A percentile compares a stretch with the other conserved stretches of the same genome.
phyloP scores from a whole-genome alignment of 2,888 invertebrate genomes.

The Lasioglossum pauxillum region DNA sequence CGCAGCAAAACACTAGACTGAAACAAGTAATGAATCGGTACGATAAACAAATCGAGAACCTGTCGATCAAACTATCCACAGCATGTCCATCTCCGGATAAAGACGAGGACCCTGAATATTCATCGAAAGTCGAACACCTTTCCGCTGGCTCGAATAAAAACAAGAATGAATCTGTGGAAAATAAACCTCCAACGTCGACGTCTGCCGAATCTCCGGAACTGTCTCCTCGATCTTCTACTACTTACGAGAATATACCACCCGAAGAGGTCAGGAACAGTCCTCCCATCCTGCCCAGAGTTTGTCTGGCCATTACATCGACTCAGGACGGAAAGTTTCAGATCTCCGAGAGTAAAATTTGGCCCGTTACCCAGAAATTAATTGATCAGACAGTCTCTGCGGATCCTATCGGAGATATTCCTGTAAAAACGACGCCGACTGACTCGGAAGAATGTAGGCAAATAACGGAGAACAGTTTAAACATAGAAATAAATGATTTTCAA shows the following conservation, averaged over 20 bases:
- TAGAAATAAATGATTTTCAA: background rate
- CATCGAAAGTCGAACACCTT: background rate
- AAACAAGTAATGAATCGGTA: conserved; percentile 74
- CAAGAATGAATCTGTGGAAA: background rate
- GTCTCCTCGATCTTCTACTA: conserved; percentile 68
- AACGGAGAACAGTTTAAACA: background rate
- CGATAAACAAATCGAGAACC: conserved; percentile 76
- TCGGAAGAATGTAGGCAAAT: background rate
- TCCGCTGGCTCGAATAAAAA: background rate
- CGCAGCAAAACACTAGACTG: conserved; percentile 59
- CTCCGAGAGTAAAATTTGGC: conserved; percentile 29
- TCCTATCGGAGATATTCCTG: background rate
- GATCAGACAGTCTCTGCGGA: background rate
- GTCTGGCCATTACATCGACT: conserved; percentile 52
- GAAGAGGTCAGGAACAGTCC: conserved; percentile 70
- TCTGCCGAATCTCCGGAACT: conserved; percentile 76
- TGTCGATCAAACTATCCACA: conserved; percentile 73
- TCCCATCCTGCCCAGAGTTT: conserved; percentile 73
- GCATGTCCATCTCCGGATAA: conserved; percentile 20
- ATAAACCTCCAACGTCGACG: conserved; percentile 17
- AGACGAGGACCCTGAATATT: background rate
- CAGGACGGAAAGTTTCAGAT: conserved; percentile 29
- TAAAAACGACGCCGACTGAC: background rate
- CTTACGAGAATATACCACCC: conserved; percentile 56
- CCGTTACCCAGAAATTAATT: background rate